Base-by-base conservation (phyloP, 2,797 vertebrate genomes). In the Tenualosa ilisha region DNA sequence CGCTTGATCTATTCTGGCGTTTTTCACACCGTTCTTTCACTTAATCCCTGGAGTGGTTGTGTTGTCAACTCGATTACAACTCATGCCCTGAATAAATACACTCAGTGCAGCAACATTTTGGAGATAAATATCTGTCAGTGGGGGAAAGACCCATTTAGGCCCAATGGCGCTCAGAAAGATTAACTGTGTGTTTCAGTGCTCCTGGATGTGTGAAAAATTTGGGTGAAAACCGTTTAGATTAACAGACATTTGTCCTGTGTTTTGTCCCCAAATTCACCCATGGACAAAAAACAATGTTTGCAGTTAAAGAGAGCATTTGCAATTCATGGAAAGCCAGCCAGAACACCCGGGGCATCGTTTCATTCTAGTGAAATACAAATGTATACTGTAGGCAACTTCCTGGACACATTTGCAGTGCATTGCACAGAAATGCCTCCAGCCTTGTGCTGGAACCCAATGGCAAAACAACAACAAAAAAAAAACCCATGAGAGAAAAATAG, bases 11-110 rank as follows among this genome's bases (percentile, higher is more conserved):
- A 83, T 89, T 88, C 83, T 83, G 81, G 81, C 59, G 17, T 93
- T 92, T 93, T 90, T 72, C 89, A 89, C 40, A 17, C 43, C 86
- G 86, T 92, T 93, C 86, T 91, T 90, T 92, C 88, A 88, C 91
- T 91, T 93, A 93, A 92, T 94, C 93, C 91, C 92, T 92, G 89
- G 91, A 93, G 92, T 93, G 93, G 87, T 91, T 91, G 95, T 93
- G 92, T 94, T 95, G 94, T 95, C 93, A 94, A 93, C 91, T 93
- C 86, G 88, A 94, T 94, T 93, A 94, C 92, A 91, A 93, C 90
- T 93, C 88, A 90, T 90, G 88, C 92, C 91, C 89, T 93, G 90
- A 95, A 93, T 88, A 90, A 93, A 92, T 90, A 91, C 91, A 90
- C 90, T 91, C 93, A 92, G 93, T 92, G 91, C 53, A 0, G 88